These are phyloP conservation scores for Thripadectes ignobilis DNA, from an alignment of 2,797 vertebrate genomes.

Conservation along the genomic window DNA sequence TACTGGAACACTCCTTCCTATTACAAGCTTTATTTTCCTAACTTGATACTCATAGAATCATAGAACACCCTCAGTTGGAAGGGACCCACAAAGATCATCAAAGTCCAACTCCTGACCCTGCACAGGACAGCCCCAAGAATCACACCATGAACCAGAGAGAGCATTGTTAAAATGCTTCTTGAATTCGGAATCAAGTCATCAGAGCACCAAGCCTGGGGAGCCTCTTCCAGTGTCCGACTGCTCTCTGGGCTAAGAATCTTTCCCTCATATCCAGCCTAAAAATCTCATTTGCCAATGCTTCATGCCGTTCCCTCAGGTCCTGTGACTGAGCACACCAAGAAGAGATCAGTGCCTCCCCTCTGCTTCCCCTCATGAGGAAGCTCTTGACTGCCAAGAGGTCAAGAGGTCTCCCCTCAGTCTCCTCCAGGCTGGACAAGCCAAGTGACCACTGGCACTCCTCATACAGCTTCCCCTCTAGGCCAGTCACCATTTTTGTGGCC, in stretches of 20 bases:
- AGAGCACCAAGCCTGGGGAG: neutral
- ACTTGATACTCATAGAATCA: neutral
- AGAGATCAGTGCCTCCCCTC: neutral
- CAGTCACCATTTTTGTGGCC: neutral
- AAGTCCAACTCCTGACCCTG: neutral
- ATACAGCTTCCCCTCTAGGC: neutral
- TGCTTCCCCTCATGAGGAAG: neutral
- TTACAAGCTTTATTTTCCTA: neutral
- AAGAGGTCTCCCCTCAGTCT: neutral
- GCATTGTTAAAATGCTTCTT: accelerated
- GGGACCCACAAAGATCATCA: neutral
- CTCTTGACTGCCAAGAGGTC: neutral
- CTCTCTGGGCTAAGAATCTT: neutral
- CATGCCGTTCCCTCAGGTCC: neutral
- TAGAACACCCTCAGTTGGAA: neutral
- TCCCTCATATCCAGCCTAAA: neutral
- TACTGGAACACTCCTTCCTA: neutral
- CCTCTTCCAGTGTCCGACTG: neutral
- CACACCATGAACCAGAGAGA: neutral
- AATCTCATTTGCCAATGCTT: neutral
- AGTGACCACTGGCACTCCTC: neutral
- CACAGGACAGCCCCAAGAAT: neutral
- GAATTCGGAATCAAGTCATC: neutral
- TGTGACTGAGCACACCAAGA: neutral
- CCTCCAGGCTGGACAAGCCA: neutral